Evolutionary conservation across 2,797 vertebrate genomes (phyloP).

Genomic region (Anabas testudineus): DNA sequence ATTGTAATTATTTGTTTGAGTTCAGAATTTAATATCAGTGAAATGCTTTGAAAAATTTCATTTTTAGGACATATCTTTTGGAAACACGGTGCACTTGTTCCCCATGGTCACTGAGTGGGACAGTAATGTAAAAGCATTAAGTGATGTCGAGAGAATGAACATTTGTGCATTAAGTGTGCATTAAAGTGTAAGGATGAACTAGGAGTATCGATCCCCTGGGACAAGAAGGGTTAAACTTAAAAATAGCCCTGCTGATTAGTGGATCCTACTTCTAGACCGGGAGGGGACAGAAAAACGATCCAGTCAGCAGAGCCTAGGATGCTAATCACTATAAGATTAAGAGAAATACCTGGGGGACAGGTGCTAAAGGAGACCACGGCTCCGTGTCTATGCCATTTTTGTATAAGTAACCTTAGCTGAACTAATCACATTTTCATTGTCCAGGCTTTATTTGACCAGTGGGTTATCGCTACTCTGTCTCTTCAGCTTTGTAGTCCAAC

Average conservation of each 20-base stretch:
- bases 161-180: constrained; percentile 26
- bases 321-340: constrained; percentile 71
- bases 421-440: neutral
- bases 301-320: constrained; percentile 74
- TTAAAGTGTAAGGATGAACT: constrained; percentile 60
- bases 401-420: neutral
- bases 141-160: constrained; percentile 17
- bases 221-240: constrained; percentile 70
- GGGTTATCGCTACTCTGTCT: neutral
- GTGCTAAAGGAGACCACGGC: constrained; percentile 16
- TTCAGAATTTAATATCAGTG: constrained; percentile 13
- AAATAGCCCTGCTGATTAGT: constrained; percentile 77
- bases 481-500: neutral
- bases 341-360: constrained; percentile 48
- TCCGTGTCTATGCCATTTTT: constrained; percentile 14
- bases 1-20: constrained; percentile 33
- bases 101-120: constrained; percentile 11
- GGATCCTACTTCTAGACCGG: constrained; percentile 69
- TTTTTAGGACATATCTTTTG: neutral
- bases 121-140: constrained; percentile 20
- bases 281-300: constrained; percentile 50
- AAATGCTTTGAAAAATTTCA: constrained; percentile 4
- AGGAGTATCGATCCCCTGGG: constrained; percentile 50
- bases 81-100: constrained; percentile 5
- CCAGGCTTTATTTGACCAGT: neutral